Conservation (phyloP, 2,888 invertebrate species). For the Chrysolina oricalcia region DNA sequence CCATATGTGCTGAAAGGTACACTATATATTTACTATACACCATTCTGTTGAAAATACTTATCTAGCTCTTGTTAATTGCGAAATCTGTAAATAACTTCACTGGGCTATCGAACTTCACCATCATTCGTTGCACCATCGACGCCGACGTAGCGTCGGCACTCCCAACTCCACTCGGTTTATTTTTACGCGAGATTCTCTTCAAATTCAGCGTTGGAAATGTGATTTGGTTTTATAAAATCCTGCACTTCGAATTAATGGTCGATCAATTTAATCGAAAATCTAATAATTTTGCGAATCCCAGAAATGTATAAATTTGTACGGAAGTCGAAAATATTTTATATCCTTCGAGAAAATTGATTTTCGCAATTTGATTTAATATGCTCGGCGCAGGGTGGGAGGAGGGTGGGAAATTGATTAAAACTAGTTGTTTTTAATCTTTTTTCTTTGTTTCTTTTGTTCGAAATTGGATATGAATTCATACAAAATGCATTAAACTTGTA, state of each 20-base stretch:
- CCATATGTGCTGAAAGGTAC: too few species aligned
- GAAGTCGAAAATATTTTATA: slow-evolving; percentile 44
- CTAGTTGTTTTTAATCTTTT: neutral
- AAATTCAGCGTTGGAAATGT: slow-evolving; percentile 27
- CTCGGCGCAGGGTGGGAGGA: neutral
- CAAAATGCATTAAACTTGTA: neutral
- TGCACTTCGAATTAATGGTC: slow-evolving; percentile 54
- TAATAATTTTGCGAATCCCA: slow-evolving; percentile 49
- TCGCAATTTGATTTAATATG: slow-evolving; percentile 31
- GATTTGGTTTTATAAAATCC: slow-evolving; percentile 55
- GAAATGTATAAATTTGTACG: slow-evolving; percentile 41
- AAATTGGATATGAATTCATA: neutral
- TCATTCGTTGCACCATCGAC: neutral
- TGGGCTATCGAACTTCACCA: neutral
- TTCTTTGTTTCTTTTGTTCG: slow-evolving; percentile 4
- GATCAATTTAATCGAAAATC: slow-evolving; percentile 55
- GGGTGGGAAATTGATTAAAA: slow-evolving; percentile 13
- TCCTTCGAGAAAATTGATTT: slow-evolving; percentile 46
- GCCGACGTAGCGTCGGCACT: neutral
- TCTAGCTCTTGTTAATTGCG: neutral
- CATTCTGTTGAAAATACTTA: too few species aligned
- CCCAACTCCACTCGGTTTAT: slow-evolving; percentile 26
- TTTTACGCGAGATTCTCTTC: slow-evolving; percentile 18
- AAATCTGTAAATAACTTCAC: slow-evolving; percentile 22
- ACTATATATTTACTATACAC: too few species aligned